Percentiles rank a stretch among this genome's conserved stretches.
These are phyloP conservation scores for Lasius platythorax DNA, from an alignment of 2,888 invertebrate species.

Conservation along the genomic window DNA sequence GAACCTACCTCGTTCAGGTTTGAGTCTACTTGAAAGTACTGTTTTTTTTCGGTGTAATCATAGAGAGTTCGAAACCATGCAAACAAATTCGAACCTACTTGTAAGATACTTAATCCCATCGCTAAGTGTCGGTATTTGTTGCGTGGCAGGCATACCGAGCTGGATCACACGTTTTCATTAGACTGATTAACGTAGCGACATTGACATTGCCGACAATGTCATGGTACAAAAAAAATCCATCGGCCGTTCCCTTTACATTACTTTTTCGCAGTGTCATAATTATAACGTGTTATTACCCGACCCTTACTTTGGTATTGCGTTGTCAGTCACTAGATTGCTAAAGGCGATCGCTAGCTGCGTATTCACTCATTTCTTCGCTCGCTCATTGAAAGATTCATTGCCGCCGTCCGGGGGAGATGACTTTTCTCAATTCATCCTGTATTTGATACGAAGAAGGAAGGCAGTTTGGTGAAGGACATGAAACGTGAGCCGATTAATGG, in stretches of 20 bases:
- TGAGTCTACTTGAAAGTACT: no score
- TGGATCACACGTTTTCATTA: constrained; percentile 42
- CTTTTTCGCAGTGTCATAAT: neutral
- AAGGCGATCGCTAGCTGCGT: neutral
- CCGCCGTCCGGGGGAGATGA: no score
- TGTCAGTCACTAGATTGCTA: constrained; percentile 3
- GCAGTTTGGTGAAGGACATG: constrained; percentile 42
- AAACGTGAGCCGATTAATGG: constrained; percentile 73
- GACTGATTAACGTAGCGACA: constrained; percentile 40
- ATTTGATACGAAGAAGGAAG: constrained; percentile 29
- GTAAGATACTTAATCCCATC: no score
- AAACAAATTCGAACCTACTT: no score
- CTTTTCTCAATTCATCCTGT: neutral
- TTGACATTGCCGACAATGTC: constrained; percentile 20
- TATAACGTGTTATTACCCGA: neutral
- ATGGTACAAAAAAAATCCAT: neutral
- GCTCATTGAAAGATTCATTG: neutral
- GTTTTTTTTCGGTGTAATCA: no score
- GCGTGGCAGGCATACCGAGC: constrained; percentile 10
- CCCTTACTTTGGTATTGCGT: neutral
- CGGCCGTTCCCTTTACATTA: neutral
- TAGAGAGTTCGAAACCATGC: no score
- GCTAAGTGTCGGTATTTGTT: neutral
- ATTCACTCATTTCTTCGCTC: neutral
- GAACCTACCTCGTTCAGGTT: no score